Percentiles rank a stretch among this genome's conserved stretches.
Conservation (phyloP, 1,140 invertebrate genomes). For the Antheraea pernyi region DNA sequence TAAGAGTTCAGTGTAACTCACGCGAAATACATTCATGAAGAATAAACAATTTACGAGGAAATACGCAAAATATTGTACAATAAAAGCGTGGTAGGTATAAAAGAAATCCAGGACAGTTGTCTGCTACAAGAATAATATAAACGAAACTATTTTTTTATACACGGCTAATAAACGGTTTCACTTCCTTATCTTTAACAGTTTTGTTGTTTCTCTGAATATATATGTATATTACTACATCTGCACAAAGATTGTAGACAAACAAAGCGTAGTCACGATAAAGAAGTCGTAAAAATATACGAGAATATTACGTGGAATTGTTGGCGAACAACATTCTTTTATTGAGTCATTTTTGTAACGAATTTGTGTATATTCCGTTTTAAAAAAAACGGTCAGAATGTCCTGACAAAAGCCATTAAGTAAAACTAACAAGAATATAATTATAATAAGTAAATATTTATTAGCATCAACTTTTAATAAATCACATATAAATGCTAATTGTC, state of each 20-base stretch:
- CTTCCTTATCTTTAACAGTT: constrained; percentile 10
- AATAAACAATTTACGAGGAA: too few species aligned
- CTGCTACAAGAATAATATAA: not conserved
- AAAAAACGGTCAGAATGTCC: too few species aligned
- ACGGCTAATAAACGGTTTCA: constrained; percentile 12
- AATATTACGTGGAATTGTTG: not conserved
- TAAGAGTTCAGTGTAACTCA: too few species aligned
- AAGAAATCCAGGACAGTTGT: not conserved
- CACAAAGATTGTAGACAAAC: not conserved
- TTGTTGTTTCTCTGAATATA: not conserved
- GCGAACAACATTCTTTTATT: too few species aligned
- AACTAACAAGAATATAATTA: too few species aligned
- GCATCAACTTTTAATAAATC: too few species aligned
- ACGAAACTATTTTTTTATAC: constrained; percentile 3
- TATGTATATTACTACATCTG: not conserved
- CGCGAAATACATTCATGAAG: too few species aligned
- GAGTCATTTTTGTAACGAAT: too few species aligned
- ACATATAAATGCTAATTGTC: too few species aligned
- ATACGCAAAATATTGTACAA: not conserved
- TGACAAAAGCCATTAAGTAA: too few species aligned
- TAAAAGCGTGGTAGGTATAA: not conserved
- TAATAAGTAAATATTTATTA: too few species aligned
- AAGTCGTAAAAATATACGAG: constrained; percentile 6
- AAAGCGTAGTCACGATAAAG: not conserved
- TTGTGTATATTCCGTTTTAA: too few species aligned